Conservation (phyloP, 1,140 invertebrate species). For the Marisa cornuarietis region DNA sequence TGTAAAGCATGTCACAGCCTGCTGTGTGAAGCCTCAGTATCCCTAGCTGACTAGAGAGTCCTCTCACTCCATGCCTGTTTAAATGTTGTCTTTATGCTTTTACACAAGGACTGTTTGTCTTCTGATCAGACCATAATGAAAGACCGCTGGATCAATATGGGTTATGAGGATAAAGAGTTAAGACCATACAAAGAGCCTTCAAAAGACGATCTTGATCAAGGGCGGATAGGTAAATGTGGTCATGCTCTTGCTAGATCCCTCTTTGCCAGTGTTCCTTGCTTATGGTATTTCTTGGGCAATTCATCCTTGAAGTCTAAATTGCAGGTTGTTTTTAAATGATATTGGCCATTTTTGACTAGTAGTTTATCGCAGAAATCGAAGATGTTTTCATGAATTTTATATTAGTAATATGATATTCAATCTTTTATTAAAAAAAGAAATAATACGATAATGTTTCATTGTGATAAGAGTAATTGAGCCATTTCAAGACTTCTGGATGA, state of each 20-base stretch:
- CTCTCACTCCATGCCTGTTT: conserved; percentile 19
- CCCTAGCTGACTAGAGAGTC: conserved; percentile 2
- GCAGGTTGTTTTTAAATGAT: not conserved
- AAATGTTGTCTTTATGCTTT: conserved; percentile 33
- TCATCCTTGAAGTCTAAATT: not conserved
- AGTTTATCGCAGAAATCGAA: not conserved
- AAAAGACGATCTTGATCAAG: conserved; percentile 94
- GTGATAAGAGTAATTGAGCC: no score
- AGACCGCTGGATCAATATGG: conserved; percentile 67
- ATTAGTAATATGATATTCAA: not conserved
- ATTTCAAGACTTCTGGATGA: no score
- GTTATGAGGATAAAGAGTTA: conserved; percentile 79
- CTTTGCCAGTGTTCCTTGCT: not conserved
- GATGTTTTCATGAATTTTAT: not conserved
- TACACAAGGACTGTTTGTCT: conserved; percentile 48
- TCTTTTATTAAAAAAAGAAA: not conserved
- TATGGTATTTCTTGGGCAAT: not conserved
- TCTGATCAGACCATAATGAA: conserved; percentile 65
- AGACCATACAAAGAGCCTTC: conserved; percentile 97
- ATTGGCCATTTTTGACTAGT: not conserved
- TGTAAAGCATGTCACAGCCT: no score
- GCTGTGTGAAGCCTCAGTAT: no score
- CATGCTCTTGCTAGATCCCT: conserved; percentile 22
- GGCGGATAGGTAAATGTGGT: conserved; percentile 78
- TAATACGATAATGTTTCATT: no score